phyloP scores from a whole-genome alignment of 2,888 invertebrate genomes.

The Baccha elongata region DNA sequence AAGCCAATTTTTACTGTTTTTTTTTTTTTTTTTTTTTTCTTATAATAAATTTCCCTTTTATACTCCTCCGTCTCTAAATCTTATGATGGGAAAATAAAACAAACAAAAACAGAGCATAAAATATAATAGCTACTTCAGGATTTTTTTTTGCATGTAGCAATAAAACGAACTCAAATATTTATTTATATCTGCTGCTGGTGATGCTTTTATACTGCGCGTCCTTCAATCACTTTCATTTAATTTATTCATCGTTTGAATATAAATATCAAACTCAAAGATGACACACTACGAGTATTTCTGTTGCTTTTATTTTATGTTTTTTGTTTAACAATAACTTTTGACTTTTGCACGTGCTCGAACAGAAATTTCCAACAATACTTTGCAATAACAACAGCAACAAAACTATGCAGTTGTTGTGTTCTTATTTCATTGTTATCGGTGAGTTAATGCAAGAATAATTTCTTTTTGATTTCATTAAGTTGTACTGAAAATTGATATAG shows the following conservation, averaged over 20 bases:
- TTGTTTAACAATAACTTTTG: conserved; percentile 43
- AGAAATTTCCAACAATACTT: conserved; percentile 19
- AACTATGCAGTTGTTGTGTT: neutral
- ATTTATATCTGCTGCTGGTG: conserved; percentile 12
- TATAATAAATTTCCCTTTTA: neutral
- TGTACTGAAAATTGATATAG: too few species aligned
- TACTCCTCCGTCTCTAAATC: neutral
- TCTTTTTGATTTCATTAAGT: too few species aligned
- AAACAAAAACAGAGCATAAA: neutral
- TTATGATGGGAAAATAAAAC: neutral
- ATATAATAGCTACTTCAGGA: conserved; percentile 14
- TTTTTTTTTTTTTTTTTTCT: neutral
- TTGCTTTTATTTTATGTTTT: conserved; percentile 11
- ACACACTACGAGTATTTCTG: conserved; percentile 25
- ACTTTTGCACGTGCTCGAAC: conserved; percentile 28
- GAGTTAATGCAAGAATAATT: too few species aligned
- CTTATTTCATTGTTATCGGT: neutral
- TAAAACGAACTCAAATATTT: conserved; percentile 19
- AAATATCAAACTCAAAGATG: conserved; percentile 54
- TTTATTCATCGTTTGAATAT: conserved; percentile 45
- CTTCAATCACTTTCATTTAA: conserved; percentile 42
- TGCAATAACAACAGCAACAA: neutral
- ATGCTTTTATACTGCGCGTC: too few species aligned
- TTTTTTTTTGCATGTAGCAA: conserved; percentile 17
- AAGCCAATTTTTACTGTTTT: too few species aligned